Evolutionary conservation across 2,797 vertebrate genomes (phyloP).

Genomic region (Chaunax sp.): DNA sequence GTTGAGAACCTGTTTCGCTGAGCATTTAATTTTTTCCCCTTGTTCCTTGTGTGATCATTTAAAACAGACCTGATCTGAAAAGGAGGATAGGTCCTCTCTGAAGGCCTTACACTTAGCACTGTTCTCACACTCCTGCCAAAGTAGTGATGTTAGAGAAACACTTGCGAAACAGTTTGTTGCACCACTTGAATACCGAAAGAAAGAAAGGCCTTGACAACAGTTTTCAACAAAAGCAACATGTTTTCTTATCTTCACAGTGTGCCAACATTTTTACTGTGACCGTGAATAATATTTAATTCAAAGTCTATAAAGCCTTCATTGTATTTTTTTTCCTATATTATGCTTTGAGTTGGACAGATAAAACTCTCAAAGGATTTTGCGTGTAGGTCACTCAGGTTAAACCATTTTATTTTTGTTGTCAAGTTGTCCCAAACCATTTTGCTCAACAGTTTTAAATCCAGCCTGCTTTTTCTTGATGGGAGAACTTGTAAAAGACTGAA

Average conservation of each 20-base stretch:
- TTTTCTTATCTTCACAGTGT: slow-evolving; percentile 22
- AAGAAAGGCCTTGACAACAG: slow-evolving; percentile 7
- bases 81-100: slow-evolving; percentile 34
- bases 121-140: slow-evolving; percentile 18
- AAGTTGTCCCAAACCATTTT: not conserved
- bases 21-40: slow-evolving; percentile 18
- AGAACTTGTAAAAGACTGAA: not conserved
- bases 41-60: slow-evolving; percentile 52
- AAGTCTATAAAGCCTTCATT: slow-evolving; percentile 11
- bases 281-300: slow-evolving; percentile 2
- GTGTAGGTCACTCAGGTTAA: not conserved
- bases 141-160: slow-evolving; percentile 16
- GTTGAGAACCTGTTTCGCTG: slow-evolving; percentile 20
- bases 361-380: slow-evolving; percentile 4
- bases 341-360: slow-evolving; percentile 22
- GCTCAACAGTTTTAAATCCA: not conserved
- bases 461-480: not conserved
- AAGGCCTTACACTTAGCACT: not conserved
- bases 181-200: slow-evolving; percentile 6
- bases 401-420: not conserved
- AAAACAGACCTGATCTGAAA: slow-evolving; percentile 32
- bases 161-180: slow-evolving; percentile 15
- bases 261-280: not conserved
- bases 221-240: not conserved
- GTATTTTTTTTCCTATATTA: slow-evolving; percentile 3